A percentile compares a stretch with the other conserved stretches of the same genome.
Conservation (phyloP, 2,113 vertebrate species). For the Pleuronectes platessa region DNA sequence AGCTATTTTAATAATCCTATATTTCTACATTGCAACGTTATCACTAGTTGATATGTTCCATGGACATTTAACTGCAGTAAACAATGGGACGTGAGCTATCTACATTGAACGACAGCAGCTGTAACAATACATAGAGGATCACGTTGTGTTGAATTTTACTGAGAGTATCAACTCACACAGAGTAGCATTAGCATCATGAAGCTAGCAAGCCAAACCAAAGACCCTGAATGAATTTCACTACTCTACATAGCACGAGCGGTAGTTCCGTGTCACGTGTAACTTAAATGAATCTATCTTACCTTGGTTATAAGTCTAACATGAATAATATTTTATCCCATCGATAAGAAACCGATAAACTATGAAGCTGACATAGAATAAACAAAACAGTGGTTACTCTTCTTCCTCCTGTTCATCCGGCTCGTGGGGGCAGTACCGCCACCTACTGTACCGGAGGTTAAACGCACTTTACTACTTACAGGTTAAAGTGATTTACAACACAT, state of each 20-base stretch:
- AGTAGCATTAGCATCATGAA: neutral
- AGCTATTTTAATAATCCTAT: too few relatives aligned
- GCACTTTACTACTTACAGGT: neutral
- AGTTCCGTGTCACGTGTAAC: fast-evolving
- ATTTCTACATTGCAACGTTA: too few relatives aligned
- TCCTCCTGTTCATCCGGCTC: neutral
- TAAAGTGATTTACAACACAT: too few relatives aligned
- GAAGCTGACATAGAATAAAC: neutral
- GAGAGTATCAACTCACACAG: too few relatives aligned
- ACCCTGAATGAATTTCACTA: neutral
- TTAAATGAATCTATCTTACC: conserved; percentile 1
- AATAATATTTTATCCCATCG: neutral
- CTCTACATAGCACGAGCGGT: neutral
- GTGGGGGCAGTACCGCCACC: conserved; percentile 5
- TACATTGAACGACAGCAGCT: neutral
- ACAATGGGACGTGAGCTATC: too few relatives aligned
- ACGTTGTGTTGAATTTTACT: too few relatives aligned
- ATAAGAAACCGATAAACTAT: neutral
- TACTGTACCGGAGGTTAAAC: neutral
- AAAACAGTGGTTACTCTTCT: neutral
- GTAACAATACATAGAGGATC: too few relatives aligned
- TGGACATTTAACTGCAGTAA: neutral
- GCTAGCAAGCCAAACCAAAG: neutral
- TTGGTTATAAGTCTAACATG: neutral
- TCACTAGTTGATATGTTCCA: too few relatives aligned